Evolutionary conservation across 2,888 invertebrate genomes (phyloP), one percentile per base, ranked within the genome.

Genomic region (Tenthredo amoena): DNA sequence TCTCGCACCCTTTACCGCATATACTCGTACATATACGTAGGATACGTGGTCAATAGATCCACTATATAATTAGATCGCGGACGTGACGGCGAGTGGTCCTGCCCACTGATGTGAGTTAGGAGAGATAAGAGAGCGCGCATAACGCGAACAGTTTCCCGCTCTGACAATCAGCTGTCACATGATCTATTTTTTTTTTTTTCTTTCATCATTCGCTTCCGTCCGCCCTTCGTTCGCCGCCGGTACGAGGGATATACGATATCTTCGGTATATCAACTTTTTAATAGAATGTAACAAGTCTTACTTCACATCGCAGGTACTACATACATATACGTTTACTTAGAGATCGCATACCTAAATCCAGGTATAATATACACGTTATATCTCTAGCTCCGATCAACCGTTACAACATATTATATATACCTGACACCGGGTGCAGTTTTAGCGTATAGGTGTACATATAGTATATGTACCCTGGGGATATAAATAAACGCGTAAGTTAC

Each of bases 101-200:
- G 62, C 62, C 62, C 26, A 62, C 26, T 12, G n/a, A n/a, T n/a
- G n/a, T n/a, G 10, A 26, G 12, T 62, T 21, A 12, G 10, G 2
- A 31, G 12, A 62, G 62, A 62, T 62, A 62, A 26, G 62, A 26
- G 62, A 62, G 9, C 55, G 62, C 62, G 26, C 9, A 62, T 26
- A 26, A 7, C 21, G 68, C 21, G 10, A 31, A 12, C 68, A 15
- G 72, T 47, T 77, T 55, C 77, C 55, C 77, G 77, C 68, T 68
- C 68, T 68, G 77, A 77, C 55, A 77, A 77, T 77, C 77, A 77
- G 77, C 77, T 77, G 77, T 55, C 55, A 55, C 31, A 50, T 55
- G 18, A 0, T n/a, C 6, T n/a, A 7, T 55, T 2, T 55, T n/a
- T 5, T n/a, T n/a, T 55, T 55, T 55, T 55, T n/a, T n/a, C n/a